Percentiles rank a stretch among this genome's conserved stretches.
Conservation (phyloP, 2,888 invertebrate genomes). For the Synanthedon tipuliformis region DNA sequence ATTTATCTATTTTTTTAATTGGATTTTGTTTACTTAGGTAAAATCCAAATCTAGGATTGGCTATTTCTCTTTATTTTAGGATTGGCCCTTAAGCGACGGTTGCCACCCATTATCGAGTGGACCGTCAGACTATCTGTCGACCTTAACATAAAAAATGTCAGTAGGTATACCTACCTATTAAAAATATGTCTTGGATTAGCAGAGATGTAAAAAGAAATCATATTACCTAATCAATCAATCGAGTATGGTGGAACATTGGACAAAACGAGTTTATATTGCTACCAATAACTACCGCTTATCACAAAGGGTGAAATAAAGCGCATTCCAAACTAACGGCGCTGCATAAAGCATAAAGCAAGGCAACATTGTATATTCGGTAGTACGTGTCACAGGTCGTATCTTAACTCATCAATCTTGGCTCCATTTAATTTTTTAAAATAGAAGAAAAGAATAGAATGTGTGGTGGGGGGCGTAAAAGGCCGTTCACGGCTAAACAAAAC, state of each 20-base stretch:
- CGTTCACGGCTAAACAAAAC: slow-evolving; percentile 47
- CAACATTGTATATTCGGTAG: slow-evolving; percentile 52
- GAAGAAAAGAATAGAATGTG: slow-evolving; percentile 42
- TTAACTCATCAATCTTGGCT: slow-evolving; percentile 64
- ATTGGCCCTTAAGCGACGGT: too few species aligned
- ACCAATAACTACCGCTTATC: slow-evolving; percentile 58
- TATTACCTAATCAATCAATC: slow-evolving; percentile 42
- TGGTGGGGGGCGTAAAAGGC: slow-evolving; percentile 25
- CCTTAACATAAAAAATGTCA: too few species aligned
- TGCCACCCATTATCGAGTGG: too few species aligned
- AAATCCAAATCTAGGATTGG: too few species aligned
- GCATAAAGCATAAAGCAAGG: slow-evolving; percentile 5
- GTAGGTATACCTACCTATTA: too few species aligned
- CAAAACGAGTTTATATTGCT: slow-evolving; percentile 38
- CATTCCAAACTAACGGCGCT: slow-evolving; percentile 42
- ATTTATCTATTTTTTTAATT: too few species aligned
- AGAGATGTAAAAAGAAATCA: slow-evolving; percentile 35
- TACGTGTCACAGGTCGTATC: slow-evolving; percentile 67
- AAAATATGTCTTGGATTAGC: too few species aligned
- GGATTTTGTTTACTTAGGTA: too few species aligned
- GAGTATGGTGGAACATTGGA: slow-evolving; percentile 45
- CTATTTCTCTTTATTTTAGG: too few species aligned
- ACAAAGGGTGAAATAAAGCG: slow-evolving; percentile 58
- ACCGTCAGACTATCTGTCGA: too few species aligned
- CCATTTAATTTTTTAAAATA: slow-evolving; percentile 44